Evolutionary conservation across 2,888 invertebrate genomes (phyloP).

Genomic region (Drosophila demipolita): DNA sequence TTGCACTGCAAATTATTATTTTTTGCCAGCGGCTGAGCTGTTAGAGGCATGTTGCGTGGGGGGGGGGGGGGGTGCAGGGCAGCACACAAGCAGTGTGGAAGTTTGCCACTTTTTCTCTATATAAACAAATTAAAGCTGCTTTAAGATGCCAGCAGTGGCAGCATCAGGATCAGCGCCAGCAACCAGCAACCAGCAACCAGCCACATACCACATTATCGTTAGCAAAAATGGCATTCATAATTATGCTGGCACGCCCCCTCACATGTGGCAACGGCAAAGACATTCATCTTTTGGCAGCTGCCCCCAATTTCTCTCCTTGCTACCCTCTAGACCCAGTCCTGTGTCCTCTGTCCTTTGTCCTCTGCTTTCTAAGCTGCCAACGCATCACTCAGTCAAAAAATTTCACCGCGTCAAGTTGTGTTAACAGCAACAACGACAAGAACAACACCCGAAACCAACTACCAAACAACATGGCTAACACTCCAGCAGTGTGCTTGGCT

Average conservation of each 20-base stretch:
- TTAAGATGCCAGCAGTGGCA: constrained; percentile 30
- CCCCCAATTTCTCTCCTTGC: not conserved
- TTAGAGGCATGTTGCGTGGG: not conserved
- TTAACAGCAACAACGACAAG: constrained; percentile 49
- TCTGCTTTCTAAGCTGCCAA: constrained; percentile 51
- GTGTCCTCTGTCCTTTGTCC: constrained; percentile 19
- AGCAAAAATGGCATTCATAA: constrained; percentile 68
- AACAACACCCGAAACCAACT: constrained; percentile 2
- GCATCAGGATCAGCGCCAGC: too few relatives aligned
- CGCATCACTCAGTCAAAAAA: constrained; percentile 78
- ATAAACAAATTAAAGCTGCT: constrained; percentile 58
- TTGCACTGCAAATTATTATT: constrained; percentile 78
- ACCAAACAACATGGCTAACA: constrained; percentile 36
- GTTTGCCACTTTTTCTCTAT: constrained; percentile 12
- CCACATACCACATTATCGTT: constrained; percentile 45
- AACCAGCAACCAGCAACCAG: constrained; percentile 2
- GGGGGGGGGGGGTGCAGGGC: not conserved
- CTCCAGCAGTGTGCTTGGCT: constrained; percentile 50
- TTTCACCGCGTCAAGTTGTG: constrained; percentile 73
- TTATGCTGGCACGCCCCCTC: constrained; percentile 60
- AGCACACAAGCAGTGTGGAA: constrained; percentile 8
- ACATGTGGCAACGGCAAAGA: constrained; percentile 45
- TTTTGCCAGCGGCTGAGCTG: constrained; percentile 53
- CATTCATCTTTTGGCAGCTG: constrained; percentile 62
- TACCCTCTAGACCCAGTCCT: constrained; percentile 4